phyloP scores from a whole-genome alignment of 2,113 vertebrate genomes.

The Abramis brama region DNA sequence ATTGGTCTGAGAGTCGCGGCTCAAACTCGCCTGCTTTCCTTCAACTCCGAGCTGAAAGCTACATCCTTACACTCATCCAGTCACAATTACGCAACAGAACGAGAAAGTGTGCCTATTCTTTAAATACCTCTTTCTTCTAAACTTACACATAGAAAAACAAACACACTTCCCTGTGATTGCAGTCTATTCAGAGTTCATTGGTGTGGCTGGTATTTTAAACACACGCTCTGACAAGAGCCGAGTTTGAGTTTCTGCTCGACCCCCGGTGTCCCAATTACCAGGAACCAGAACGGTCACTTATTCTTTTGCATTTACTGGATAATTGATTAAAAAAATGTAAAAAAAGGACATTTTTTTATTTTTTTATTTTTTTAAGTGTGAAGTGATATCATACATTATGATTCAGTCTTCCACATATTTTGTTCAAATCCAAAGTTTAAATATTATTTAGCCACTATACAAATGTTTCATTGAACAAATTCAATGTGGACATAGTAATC shows the following conservation, averaged over 20 bases:
- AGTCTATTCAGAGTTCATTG: constrained; percentile 25
- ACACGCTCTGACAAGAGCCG: not conserved
- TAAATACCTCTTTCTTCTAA: constrained; percentile 5
- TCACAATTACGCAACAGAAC: not conserved
- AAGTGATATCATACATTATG: too few species aligned
- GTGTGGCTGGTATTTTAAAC: not conserved
- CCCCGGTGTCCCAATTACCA: not conserved
- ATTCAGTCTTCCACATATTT: too few species aligned
- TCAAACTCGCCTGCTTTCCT: not conserved
- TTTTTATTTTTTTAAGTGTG: too few species aligned
- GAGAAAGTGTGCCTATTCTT: constrained; percentile 6
- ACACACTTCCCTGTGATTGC: not conserved
- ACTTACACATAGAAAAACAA: not conserved
- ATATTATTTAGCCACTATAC: too few species aligned
- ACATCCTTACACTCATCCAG: constrained; percentile 44
- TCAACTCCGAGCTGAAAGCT: constrained; percentile 29
- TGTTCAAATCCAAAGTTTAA: too few species aligned
- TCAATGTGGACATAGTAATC: not conserved
- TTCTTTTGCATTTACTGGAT: not conserved
- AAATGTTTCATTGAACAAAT: not conserved
- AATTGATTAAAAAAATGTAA: too few species aligned
- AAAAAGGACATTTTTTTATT: too few species aligned
- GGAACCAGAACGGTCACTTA: not conserved
- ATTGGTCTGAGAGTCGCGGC: not conserved
- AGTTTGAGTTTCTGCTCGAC: not conserved